A percentile compares a stretch with the other conserved stretches of the same genome.
Conservation (phyloP, 2,888 invertebrate species). For the Polydrusus pterygomalis region DNA sequence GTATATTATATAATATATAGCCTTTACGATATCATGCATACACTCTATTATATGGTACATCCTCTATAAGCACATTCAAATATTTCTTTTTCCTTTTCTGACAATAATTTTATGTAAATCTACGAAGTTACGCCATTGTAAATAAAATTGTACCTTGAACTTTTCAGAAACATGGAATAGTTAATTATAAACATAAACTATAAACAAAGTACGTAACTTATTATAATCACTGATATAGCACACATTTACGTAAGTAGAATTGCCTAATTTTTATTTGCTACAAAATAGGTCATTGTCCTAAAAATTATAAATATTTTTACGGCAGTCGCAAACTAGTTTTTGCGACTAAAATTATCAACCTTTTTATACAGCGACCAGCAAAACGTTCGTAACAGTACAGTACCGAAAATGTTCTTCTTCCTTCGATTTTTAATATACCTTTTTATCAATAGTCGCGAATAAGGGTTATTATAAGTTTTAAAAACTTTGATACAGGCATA, state of each 20-base stretch:
- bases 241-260: neutral
- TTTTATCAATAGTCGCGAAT: too few species aligned
- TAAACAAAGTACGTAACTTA: neutral
- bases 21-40: too few species aligned
- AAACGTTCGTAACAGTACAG: too few species aligned
- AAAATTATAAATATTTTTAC: conserved; percentile 5
- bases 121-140: neutral
- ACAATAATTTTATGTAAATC: neutral
- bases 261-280: conserved; percentile 7
- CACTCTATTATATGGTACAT: too few species aligned
- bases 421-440: too few species aligned
- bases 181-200: conserved; percentile 4
- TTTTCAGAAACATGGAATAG: conserved; percentile 10
- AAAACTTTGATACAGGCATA: too few species aligned
- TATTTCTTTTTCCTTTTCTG: too few species aligned
- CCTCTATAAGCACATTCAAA: too few species aligned
- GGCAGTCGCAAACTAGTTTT: neutral
- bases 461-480: too few species aligned
- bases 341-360: neutral
- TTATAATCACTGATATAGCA: conserved; percentile 4
- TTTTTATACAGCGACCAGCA: too few species aligned
- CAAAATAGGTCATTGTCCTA: conserved; percentile 13
- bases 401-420: too few species aligned
- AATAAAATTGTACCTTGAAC: conserved; percentile 3
- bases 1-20: too few species aligned